A percentile compares a stretch with the other conserved stretches of the same genome.
Evolutionary conservation across 92 coral and sea anemone genomes (phyloP).

Genomic region (Actinernus sp.): DNA sequence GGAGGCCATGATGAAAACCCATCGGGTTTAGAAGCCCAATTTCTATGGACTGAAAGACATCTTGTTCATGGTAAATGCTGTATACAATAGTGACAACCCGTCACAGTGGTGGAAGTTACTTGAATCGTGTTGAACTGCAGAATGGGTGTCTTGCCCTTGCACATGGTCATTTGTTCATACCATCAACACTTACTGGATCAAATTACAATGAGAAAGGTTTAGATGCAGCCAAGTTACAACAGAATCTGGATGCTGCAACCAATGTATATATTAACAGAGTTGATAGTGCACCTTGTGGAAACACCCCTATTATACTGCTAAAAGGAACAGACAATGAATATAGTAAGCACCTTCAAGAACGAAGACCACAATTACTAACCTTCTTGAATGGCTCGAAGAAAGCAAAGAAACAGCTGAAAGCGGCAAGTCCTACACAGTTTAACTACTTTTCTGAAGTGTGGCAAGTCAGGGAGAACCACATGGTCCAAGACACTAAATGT

Average conservation of each 20-base stretch:
- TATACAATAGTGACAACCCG: constrained; percentile 50
- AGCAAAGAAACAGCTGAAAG: constrained; percentile 26
- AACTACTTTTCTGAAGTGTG: constrained; percentile 52
- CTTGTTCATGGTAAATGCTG: constrained; percentile 18
- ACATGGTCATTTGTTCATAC: constrained; percentile 61
- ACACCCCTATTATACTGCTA: constrained; percentile 23
- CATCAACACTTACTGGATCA: constrained; percentile 49
- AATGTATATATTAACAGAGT: constrained; percentile 63
- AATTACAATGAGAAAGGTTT: constrained; percentile 36
- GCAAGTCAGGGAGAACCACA: constrained; percentile 51
- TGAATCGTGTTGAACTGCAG: constrained; percentile 50
- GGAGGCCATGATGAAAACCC: constrained; percentile 62
- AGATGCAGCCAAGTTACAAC: constrained; percentile 33
- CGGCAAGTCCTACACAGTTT: constrained; percentile 26
- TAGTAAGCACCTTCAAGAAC: constrained; percentile 30
- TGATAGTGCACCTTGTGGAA: constrained; percentile 66
- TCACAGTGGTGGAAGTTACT: constrained; percentile 55
- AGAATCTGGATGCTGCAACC: constrained; percentile 50
- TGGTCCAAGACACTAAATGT: constrained; percentile 39
- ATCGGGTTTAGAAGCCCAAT: constrained; percentile 54
- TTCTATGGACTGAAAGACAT: constrained; percentile 65
- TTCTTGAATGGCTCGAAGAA: constrained; percentile 47
- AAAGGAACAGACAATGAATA: constrained; percentile 55
- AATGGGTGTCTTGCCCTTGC: constrained; percentile 56
- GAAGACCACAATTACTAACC: constrained; percentile 47